These are phyloP conservation scores for Boleophthalmus pectinirostris DNA, from an alignment of 2,113 vertebrate species.

Conservation along the genomic window DNA sequence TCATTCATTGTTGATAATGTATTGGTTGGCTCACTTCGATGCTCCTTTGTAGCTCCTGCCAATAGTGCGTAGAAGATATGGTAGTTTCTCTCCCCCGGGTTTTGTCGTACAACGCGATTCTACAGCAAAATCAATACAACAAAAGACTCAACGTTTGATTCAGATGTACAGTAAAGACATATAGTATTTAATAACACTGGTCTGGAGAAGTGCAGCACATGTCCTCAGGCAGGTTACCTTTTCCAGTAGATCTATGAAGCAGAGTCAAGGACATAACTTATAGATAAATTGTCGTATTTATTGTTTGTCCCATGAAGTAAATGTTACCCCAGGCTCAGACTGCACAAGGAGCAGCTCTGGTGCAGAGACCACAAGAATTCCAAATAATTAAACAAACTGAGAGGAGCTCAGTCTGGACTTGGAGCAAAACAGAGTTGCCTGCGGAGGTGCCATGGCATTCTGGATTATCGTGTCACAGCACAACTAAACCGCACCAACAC, in stretches of 20 bases:
- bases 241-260: constrained; percentile 76
- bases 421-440: too few species aligned
- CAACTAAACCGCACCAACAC: too few species aligned
- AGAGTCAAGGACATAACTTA: constrained; percentile 62
- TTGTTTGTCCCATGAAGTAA: background rate
- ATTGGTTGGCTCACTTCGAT: constrained; percentile 77
- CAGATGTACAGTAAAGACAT: constrained; percentile 7
- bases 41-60: constrained; percentile 79
- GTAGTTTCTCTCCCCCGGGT: constrained; percentile 88
- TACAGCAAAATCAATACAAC: constrained; percentile 59
- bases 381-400: too few species aligned
- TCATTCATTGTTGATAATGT: background rate
- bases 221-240: constrained; percentile 66
- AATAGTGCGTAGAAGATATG: constrained; percentile 92
- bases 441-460: too few species aligned
- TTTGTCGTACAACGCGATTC: constrained; percentile 92
- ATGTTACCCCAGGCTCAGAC: too few species aligned
- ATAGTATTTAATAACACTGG: background rate
- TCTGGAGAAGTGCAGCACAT: background rate
- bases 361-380: too few species aligned
- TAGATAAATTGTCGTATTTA: background rate
- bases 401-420: too few species aligned
- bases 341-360: too few species aligned
- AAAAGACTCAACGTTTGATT: constrained; percentile 20
- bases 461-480: too few species aligned